These are phyloP conservation scores for Biston betularia DNA, from an alignment of 2,888 invertebrate genomes.

Conservation along the genomic window DNA sequence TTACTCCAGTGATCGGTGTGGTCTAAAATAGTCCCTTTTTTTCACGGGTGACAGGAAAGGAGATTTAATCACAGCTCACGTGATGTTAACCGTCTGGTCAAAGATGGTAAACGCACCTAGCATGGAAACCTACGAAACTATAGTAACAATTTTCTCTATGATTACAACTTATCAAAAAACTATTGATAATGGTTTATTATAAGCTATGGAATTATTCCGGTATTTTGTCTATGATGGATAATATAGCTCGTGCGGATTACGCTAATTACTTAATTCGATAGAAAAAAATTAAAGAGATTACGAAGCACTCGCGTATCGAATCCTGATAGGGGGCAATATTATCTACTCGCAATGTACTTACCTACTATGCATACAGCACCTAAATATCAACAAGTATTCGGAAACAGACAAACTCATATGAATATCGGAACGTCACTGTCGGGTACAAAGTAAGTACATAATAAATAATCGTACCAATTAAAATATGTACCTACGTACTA, in stretches of 20 bases:
- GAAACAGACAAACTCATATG: neutral
- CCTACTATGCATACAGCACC: neutral
- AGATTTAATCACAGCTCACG: too few relatives aligned
- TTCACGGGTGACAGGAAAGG: too few relatives aligned
- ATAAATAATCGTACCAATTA: neutral
- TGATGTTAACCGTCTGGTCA: too few relatives aligned
- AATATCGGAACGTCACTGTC: too few relatives aligned
- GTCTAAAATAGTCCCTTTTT: too few relatives aligned
- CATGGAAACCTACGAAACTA: neutral
- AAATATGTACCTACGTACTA: neutral
- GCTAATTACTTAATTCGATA: conserved; percentile 18
- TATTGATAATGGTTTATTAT: neutral
- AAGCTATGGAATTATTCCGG: neutral
- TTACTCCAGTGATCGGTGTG: too few relatives aligned
- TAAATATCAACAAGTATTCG: neutral
- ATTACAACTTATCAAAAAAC: neutral
- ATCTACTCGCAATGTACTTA: conserved; percentile 11
- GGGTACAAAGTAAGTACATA: neutral
- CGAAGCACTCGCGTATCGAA: neutral
- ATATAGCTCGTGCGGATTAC: conserved; percentile 10
- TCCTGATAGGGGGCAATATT: conserved; percentile 12
- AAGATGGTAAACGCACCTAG: too few relatives aligned
- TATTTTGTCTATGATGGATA: conserved; percentile 2
- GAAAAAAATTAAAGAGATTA: conserved; percentile 7
- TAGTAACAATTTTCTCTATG: neutral